Evolutionary conservation across 2,113 vertebrate species (phyloP).

Genomic region (Epinephelus fuscoguttatus): DNA sequence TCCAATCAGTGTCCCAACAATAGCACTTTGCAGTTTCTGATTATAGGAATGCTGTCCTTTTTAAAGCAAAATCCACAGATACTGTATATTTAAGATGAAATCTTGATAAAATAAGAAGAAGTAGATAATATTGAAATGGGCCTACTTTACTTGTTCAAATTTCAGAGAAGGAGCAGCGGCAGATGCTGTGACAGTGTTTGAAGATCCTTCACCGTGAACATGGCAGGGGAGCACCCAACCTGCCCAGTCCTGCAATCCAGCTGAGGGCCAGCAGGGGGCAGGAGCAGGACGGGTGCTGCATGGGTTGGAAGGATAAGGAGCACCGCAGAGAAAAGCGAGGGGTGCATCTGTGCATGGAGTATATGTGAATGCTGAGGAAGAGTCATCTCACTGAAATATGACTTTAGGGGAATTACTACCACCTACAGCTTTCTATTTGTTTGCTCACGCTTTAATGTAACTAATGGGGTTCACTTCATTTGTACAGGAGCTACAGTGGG

Average conservation of each 20-base stretch:
- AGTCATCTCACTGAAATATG: slow-evolving; percentile 25
- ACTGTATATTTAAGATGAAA: background rate
- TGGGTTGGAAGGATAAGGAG: slow-evolving; percentile 88
- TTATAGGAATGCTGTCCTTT: background rate
- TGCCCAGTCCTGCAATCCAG: slow-evolving; percentile 64
- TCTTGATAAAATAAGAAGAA: background rate
- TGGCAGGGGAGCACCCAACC: slow-evolving; percentile 74
- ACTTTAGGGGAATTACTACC: background rate
- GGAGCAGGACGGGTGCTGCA: slow-evolving; percentile 78
- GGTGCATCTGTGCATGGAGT: slow-evolving; percentile 62
- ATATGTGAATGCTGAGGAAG: slow-evolving; percentile 36
- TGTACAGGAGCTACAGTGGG: slow-evolving; percentile 7
- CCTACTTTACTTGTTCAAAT: background rate
- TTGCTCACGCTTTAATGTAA: background rate
- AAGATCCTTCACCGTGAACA: slow-evolving; percentile 74
- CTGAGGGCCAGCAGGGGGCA: slow-evolving; percentile 73
- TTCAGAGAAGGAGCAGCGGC: slow-evolving; percentile 22
- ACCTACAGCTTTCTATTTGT: slow-evolving; percentile 16
- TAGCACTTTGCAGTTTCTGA: slow-evolving; percentile 1
- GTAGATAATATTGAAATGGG: background rate
- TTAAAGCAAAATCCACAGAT: background rate
- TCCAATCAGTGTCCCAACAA: slow-evolving; percentile 70
- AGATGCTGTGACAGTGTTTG: slow-evolving; percentile 70
- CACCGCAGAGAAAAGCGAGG: slow-evolving; percentile 72
- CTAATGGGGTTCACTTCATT: background rate